phyloP scores from a whole-genome alignment of 2,113 vertebrate genomes.

The Toxostoma redivivum region DNA sequence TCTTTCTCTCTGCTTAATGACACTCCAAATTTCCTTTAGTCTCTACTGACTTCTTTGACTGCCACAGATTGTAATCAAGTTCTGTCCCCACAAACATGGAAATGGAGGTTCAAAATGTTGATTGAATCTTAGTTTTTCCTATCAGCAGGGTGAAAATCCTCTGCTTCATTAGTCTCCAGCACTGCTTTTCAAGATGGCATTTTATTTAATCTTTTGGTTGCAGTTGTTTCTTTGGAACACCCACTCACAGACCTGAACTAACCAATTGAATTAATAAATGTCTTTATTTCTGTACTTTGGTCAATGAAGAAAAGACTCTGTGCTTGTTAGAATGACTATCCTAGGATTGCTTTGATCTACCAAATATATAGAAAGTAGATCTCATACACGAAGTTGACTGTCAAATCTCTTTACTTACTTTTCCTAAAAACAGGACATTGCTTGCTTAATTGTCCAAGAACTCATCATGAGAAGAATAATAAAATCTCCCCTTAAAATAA shows the following conservation, averaged over 20 bases:
- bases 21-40: neutral
- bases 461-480: neutral
- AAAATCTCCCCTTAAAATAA: neutral
- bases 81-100: neutral
- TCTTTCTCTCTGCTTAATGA: neutral
- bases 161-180: neutral
- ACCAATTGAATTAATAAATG: neutral
- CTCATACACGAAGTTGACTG: neutral
- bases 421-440: neutral
- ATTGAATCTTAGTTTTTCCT: neutral
- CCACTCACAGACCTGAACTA: neutral
- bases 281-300: neutral
- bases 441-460: neutral
- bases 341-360: neutral
- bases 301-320: neutral
- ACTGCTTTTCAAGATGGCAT: neutral
- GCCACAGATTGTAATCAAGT: rapidly evolving
- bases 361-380: neutral
- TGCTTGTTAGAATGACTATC: neutral
- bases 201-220: neutral
- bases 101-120: neutral
- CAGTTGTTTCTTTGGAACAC: neutral
- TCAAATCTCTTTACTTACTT: neutral
- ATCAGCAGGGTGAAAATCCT: neutral
- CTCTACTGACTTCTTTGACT: neutral